These are phyloP conservation scores for Hypanus sabinus DNA, from an alignment of 2,113 vertebrate genomes.

Conservation along the genomic window DNA sequence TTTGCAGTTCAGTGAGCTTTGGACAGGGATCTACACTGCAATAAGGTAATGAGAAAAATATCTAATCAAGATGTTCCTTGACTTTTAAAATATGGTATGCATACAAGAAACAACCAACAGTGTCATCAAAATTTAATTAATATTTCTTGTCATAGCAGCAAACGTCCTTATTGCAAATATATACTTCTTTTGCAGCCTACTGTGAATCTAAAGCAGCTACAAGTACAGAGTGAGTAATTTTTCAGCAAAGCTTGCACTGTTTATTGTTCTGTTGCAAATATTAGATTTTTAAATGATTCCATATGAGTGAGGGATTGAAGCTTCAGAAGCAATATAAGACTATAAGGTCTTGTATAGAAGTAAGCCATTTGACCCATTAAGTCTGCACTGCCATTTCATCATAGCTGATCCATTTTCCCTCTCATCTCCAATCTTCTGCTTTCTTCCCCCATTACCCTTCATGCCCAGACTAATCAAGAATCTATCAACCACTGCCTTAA, in stretches of 20 bases:
- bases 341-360: too few species aligned
- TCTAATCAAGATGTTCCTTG: neutral
- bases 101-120: neutral
- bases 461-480: too few species aligned
- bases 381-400: too few species aligned
- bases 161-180: neutral
- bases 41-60: neutral
- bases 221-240: conserved; percentile 2
- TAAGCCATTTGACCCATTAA: too few species aligned
- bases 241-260: neutral
- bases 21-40: neutral
- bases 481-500: too few species aligned
- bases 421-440: too few species aligned
- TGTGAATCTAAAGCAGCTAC: neutral
- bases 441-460: too few species aligned
- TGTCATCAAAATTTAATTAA: neutral
- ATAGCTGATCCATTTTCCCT: too few species aligned
- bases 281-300: too few species aligned
- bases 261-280: neutral
- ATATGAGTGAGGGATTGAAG: too few species aligned
- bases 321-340: too few species aligned
- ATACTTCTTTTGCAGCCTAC: neutral
- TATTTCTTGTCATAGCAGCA: neutral
- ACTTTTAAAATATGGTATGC: neutral
- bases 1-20: neutral